A percentile compares a stretch with the other conserved stretches of the same genome.
These are phyloP conservation scores for Nyctibius bracteatus DNA, from an alignment of 2,113 vertebrate genomes.

Conservation along the genomic window DNA sequence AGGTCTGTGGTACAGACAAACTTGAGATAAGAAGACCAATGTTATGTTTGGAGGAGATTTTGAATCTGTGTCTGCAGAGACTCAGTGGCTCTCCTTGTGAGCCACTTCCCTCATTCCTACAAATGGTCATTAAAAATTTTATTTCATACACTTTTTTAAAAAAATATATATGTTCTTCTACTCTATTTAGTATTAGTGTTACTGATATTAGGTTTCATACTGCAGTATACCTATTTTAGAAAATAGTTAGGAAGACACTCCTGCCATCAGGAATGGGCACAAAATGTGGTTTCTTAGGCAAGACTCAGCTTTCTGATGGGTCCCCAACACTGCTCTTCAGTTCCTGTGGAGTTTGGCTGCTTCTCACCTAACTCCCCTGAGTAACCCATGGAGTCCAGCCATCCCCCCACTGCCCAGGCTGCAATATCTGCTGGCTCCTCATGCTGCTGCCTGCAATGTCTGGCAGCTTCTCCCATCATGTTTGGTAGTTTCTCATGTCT, in stretches of 20 bases:
- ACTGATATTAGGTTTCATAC: neutral
- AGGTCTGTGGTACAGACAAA: neutral
- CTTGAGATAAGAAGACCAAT: neutral
- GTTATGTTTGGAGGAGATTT: neutral
- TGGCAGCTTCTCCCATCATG: neutral
- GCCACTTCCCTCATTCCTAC: neutral
- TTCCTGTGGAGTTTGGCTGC: neutral
- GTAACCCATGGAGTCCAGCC: neutral
- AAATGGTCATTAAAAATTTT: neutral
- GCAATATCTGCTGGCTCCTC: neutral
- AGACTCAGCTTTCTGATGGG: neutral
- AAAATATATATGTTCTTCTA: neutral
- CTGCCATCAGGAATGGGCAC: neutral
- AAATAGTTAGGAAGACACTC: neutral
- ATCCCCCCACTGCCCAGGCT: rapidly evolving
- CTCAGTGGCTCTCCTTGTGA: neutral
- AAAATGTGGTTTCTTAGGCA: neutral
- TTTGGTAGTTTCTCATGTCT: neutral
- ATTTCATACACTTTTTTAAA: neutral
- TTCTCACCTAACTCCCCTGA: neutral
- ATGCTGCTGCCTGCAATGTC: neutral
- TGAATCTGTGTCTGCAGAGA: neutral
- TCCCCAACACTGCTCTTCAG: neutral
- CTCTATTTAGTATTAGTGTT: neutral
- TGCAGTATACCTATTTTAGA: neutral